Evolutionary conservation across 2,113 vertebrate genomes (phyloP).

Genomic region (Dolichotis patagonum): DNA sequence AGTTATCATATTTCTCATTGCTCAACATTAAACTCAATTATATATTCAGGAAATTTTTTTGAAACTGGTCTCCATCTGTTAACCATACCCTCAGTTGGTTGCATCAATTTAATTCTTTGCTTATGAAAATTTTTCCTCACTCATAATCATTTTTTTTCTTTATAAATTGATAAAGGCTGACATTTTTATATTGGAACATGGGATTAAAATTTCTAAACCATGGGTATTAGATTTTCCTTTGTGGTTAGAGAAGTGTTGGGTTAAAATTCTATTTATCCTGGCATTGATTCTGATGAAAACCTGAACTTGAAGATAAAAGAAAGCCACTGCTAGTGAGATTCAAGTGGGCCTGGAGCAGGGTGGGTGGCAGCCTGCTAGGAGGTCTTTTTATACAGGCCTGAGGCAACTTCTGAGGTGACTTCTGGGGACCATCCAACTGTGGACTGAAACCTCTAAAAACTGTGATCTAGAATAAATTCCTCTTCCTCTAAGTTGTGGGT

Average conservation of each 20-base stretch:
- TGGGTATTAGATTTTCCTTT: slow-evolving; percentile 42
- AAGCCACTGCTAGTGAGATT: neutral
- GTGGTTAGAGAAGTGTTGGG: slow-evolving; percentile 40
- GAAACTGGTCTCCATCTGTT: slow-evolving; percentile 56
- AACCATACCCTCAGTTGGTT: slow-evolving; percentile 35
- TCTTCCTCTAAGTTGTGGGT: neutral
- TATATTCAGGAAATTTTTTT: slow-evolving; percentile 61
- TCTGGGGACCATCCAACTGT: neutral
- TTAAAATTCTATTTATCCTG: slow-evolving; percentile 49
- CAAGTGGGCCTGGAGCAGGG: neutral
- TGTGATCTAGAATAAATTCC: neutral
- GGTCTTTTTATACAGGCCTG: neutral
- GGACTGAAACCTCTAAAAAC: neutral
- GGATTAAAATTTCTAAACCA: slow-evolving; percentile 59
- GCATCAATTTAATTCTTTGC: slow-evolving; percentile 31
- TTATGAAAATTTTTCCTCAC: slow-evolving; percentile 46
- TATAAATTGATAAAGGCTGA: slow-evolving; percentile 59
- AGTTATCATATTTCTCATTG: slow-evolving; percentile 58
- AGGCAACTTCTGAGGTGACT: too few relatives aligned
- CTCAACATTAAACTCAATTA: slow-evolving; percentile 58
- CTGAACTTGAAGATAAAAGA: neutral
- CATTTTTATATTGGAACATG: slow-evolving; percentile 62
- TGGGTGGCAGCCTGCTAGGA: neutral
- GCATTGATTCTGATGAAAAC: slow-evolving; percentile 16
- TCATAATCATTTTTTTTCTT: slow-evolving; percentile 50